Evolutionary conservation across 2,797 vertebrate species (phyloP).

Genomic region (Kryptopterus vitreolus): DNA sequence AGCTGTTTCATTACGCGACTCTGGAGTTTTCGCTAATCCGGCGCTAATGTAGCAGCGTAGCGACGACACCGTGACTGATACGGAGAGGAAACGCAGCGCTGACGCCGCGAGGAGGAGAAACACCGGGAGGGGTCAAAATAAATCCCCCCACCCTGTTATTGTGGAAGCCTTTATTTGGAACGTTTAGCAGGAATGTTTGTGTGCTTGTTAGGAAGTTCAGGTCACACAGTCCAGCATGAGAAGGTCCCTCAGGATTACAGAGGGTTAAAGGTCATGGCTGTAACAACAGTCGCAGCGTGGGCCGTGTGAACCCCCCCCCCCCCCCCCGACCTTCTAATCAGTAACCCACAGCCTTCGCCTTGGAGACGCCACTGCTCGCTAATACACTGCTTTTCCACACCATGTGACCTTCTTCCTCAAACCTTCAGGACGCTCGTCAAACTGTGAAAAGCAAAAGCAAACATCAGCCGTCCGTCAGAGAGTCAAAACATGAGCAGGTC

Average conservation of each 20-base stretch:
- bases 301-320: background rate
- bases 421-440: background rate
- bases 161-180: background rate
- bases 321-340: background rate
- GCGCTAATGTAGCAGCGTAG: background rate
- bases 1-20: background rate
- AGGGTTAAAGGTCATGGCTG: background rate
- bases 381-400: background rate
- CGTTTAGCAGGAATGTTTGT: background rate
- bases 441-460: background rate
- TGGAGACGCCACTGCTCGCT: background rate
- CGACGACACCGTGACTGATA: background rate
- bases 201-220: background rate
- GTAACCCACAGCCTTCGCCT: background rate
- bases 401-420: background rate
- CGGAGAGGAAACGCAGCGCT: background rate
- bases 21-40: background rate
- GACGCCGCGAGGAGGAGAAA: no score
- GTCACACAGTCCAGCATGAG: background rate
- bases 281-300: background rate
- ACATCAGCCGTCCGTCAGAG: background rate
- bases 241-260: background rate
- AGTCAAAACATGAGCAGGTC: background rate
- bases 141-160: no score
- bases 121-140: no score